These are phyloP conservation scores for Corvus hawaiiensis DNA, from an alignment of 2,113 vertebrate genomes.

Conservation along the genomic window DNA sequence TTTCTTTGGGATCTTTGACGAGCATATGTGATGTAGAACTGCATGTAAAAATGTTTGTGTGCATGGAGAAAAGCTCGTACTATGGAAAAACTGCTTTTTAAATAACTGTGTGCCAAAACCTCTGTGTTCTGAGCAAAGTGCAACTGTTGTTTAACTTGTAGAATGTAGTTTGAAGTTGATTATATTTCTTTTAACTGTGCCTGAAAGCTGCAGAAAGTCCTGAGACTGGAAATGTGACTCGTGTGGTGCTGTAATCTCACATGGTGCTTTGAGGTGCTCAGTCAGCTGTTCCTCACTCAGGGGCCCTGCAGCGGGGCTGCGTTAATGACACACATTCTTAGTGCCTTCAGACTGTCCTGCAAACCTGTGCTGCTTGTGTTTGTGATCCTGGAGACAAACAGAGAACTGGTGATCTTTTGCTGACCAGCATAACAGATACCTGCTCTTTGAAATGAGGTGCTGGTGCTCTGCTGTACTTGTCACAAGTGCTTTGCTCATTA, in stretches of 20 bases:
- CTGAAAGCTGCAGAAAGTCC: slow-evolving; percentile 19
- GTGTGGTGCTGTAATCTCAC: not conserved
- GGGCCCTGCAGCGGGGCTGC: not conserved
- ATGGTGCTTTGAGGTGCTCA: not conserved
- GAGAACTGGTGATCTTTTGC: not conserved
- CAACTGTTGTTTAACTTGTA: slow-evolving; percentile 25
- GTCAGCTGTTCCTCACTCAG: not conserved
- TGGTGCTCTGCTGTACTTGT: not conserved
- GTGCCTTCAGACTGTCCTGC: not conserved
- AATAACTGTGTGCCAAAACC: slow-evolving; percentile 5
- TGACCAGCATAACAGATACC: not conserved
- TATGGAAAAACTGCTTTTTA: not conserved
- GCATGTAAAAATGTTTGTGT: slow-evolving; percentile 59
- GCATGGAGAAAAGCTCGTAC: slow-evolving; percentile 48
- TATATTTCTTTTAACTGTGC: not conserved
- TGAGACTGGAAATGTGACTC: not conserved
- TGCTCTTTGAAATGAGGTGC: not conserved
- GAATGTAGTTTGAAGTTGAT: slow-evolving; percentile 20
- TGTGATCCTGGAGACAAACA: not conserved
- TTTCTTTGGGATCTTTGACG: not conserved
- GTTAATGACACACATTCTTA: not conserved
- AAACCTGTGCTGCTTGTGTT: not conserved
- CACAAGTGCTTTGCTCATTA: not conserved
- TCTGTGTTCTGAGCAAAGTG: slow-evolving; percentile 43
- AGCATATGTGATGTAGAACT: slow-evolving; percentile 29